Base-by-base conservation (phyloP, 2,113 vertebrate genomes). In the Lates calcarifer region DNA sequence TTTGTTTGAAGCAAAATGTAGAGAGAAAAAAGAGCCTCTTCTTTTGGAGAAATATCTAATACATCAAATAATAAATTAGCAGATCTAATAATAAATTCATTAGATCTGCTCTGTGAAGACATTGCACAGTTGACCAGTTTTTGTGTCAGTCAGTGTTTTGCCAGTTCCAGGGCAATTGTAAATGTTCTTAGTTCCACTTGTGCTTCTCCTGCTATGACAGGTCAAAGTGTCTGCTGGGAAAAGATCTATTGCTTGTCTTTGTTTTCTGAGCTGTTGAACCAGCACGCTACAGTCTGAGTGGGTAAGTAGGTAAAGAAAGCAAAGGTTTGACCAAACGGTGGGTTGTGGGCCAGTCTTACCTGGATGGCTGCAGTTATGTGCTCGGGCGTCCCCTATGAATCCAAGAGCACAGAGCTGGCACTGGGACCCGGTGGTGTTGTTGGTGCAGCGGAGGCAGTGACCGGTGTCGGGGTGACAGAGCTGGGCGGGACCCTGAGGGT, bases 391-490 rank as follows among this genome's bases (percentile, higher is more conserved):
- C 55, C 90, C 95, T 1, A 18, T 12, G 62, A 96, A 98, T 41
- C 97, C 97, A 0, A 95, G 91, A 26, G 94, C 89, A 5, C 98
- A 99, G 20, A 88, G 86, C 80, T 98, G 94, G 22, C 98, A 99
- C 72, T 86, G 92, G 29, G 90, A 76, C 1, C 98, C 98, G 0
- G 94, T 69, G 0, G 97, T 98, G 94, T 95, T 94, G 90, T 97
- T 95, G 47, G 94, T 93, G 62, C 98, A 99, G 71, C 63, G 86
- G 7, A 97, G 73, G 90, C 97, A 99, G 82, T 93, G 92, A 0
- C 98, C 98, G 0, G 92, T 97, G 28, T 97, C 95, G 0, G 96
- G 95, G 77, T 93, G 87, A 86, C 98, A 99, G 57, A 96, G 76
- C 71, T 94, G 68, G 4, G 93, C 88, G 0, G 91, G 94, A 24